Conservation (phyloP, 2,888 invertebrate genomes). For the Allacma fusca region DNA sequence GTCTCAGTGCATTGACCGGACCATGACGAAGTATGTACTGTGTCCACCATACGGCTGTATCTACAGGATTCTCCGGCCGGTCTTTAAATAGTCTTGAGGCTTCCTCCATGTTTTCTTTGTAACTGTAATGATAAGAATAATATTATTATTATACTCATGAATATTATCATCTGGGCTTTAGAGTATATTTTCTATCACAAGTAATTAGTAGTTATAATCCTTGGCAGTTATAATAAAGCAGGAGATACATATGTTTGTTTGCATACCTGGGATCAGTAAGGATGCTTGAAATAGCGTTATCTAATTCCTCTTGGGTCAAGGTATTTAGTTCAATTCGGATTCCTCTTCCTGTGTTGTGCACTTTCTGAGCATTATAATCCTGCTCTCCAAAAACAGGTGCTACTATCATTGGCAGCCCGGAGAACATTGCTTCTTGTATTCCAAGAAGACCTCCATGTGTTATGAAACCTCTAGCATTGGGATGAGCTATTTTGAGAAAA, state of each 20-base stretch:
- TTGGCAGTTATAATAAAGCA: too few species aligned
- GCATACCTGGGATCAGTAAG: conserved; percentile 41
- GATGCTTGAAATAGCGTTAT: conserved; percentile 48
- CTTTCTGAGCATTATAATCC: conserved; percentile 50
- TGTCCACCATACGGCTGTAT: background rate
- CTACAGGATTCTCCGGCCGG: background rate
- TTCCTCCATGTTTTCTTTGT: conserved; percentile 3
- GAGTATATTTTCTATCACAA: too few species aligned
- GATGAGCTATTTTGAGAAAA: conserved; percentile 48
- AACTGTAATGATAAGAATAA: background rate
- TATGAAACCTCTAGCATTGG: conserved; percentile 49
- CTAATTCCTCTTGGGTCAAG: conserved; percentile 43
- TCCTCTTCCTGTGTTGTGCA: conserved; percentile 45
- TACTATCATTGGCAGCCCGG: conserved; percentile 48
- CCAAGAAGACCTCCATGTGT: conserved; percentile 55
- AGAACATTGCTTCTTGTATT: conserved; percentile 51
- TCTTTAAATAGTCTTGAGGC: conserved; percentile 9
- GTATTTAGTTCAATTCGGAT: conserved; percentile 49
- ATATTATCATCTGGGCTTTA: too few species aligned
- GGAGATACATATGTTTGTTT: background rate
- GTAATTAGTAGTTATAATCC: too few species aligned
- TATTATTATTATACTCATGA: too few species aligned
- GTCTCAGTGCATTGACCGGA: background rate
- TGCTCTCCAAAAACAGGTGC: conserved; percentile 52
- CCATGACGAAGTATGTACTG: conserved; percentile 6